A percentile compares a stretch with the other conserved stretches of the same genome.
phyloP scores from a whole-genome alignment of 2,797 vertebrate species.

The Pogoniulus pusillus region DNA sequence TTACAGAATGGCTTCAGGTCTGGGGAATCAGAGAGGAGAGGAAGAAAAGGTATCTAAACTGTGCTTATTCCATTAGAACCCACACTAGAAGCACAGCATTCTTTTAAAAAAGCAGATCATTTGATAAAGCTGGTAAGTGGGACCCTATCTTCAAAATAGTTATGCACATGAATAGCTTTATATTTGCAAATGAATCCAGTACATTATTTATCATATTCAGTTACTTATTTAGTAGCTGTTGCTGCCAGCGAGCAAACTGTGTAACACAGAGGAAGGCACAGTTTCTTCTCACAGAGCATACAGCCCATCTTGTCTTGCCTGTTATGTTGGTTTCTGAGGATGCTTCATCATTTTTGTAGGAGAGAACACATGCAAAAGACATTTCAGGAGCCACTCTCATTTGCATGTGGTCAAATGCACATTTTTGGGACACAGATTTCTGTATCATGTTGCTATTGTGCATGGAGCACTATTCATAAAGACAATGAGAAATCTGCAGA shows the following conservation, averaged over 20 bases:
- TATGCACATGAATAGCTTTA: slow-evolving; percentile 29
- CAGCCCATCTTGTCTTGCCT: slow-evolving; percentile 8
- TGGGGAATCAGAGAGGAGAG: background rate
- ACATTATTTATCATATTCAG: slow-evolving; percentile 61
- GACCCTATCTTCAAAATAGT: slow-evolving; percentile 11
- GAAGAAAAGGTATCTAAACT: background rate
- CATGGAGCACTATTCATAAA: background rate
- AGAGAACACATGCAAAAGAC: background rate
- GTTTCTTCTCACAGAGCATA: background rate
- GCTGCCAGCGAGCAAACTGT: slow-evolving; percentile 20
- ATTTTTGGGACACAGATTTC: background rate
- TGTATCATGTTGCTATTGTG: background rate
- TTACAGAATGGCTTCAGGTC: background rate
- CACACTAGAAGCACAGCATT: background rate
- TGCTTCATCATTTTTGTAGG: background rate
- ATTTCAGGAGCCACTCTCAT: background rate
- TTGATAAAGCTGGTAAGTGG: background rate
- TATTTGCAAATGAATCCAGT: slow-evolving; percentile 25
- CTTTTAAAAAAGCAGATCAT: background rate
- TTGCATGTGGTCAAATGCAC: background rate
- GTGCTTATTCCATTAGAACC: background rate
- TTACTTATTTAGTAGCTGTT: slow-evolving; percentile 64
- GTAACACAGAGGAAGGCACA: background rate
- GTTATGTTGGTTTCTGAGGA: background rate
- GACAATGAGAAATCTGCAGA: slow-evolving; percentile 7